Evolutionary conservation across 37 sponge, comb jelly and placozoan species (phyloP).

Genomic region (Dysidea cf. avara): DNA sequence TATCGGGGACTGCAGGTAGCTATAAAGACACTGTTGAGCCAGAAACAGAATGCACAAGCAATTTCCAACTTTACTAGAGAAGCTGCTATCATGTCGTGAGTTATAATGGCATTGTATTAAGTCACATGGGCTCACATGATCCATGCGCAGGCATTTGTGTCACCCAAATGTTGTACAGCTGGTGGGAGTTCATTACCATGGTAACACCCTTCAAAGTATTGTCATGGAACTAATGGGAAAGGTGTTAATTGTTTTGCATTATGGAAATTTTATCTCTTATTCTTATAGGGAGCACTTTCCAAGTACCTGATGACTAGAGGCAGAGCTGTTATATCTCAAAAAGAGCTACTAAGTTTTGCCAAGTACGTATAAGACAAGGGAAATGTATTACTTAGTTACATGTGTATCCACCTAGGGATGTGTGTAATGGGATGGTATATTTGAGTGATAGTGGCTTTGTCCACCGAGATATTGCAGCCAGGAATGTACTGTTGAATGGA

Average conservation of each 20-base stretch:
- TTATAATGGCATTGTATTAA: background rate
- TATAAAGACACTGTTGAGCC: slow-evolving; percentile 71
- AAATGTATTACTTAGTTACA: background rate
- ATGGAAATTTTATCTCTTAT: background rate
- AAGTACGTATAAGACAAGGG: slow-evolving; percentile 12
- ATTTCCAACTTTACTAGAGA: slow-evolving; percentile 34
- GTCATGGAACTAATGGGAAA: slow-evolving; percentile 76
- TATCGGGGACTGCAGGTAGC: slow-evolving; percentile 82
- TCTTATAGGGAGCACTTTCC: slow-evolving; percentile 56
- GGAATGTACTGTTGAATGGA: slow-evolving; percentile 67
- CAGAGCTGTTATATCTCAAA: slow-evolving; percentile 48
- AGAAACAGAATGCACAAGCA: slow-evolving; percentile 13
- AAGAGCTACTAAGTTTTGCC: slow-evolving; percentile 57
- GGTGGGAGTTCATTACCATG: slow-evolving; percentile 69
- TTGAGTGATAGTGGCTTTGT: slow-evolving; percentile 54
- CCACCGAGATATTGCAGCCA: slow-evolving; percentile 71
- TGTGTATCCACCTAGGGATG: slow-evolving; percentile 36
- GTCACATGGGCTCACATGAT: background rate
- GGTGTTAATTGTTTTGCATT: slow-evolving; percentile 21
- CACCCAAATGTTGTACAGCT: slow-evolving; percentile 87
- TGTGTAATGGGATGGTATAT: slow-evolving; percentile 75
- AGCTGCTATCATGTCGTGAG: slow-evolving; percentile 74
- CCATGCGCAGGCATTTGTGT: slow-evolving; percentile 50
- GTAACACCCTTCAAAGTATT: slow-evolving; percentile 37
- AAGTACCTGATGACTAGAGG: slow-evolving; percentile 66